Evolutionary conservation across 2,888 invertebrate species (phyloP).

Genomic region (Cephus pygmeus): DNA sequence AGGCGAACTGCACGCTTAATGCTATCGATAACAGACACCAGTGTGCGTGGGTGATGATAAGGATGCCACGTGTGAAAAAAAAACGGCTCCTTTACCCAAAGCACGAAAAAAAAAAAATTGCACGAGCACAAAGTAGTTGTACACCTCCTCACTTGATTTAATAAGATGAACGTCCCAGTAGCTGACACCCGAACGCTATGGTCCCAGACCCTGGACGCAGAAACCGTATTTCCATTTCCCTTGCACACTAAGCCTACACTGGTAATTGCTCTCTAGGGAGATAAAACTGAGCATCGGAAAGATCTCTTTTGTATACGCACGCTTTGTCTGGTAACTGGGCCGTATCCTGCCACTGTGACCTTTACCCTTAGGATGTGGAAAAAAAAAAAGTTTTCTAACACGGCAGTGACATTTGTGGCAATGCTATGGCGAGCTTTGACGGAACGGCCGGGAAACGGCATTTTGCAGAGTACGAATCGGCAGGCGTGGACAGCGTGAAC

Average conservation of each 20-base stretch:
- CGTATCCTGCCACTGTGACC: too few relatives aligned
- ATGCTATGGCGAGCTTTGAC: conserved; percentile 17
- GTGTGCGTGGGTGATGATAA: background rate
- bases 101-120: background rate
- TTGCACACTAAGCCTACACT: too few relatives aligned
- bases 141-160: background rate
- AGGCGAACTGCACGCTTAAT: background rate
- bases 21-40: background rate
- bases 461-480: conserved; percentile 60
- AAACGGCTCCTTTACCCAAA: background rate
- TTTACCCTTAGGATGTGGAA: too few relatives aligned
- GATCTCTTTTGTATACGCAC: too few relatives aligned
- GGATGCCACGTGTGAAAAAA: background rate
- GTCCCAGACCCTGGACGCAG: too few relatives aligned
- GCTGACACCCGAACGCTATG: too few relatives aligned
- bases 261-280: too few relatives aligned
- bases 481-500: conserved; percentile 55
- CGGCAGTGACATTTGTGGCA: background rate
- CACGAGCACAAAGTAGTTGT: background rate
- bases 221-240: too few relatives aligned
- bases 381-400: background rate
- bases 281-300: too few relatives aligned
- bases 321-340: too few relatives aligned
- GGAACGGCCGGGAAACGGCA: conserved; percentile 18
- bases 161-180: background rate